phyloP scores from a whole-genome alignment of 2,113 vertebrate genomes.

The Tinamus guttatus region DNA sequence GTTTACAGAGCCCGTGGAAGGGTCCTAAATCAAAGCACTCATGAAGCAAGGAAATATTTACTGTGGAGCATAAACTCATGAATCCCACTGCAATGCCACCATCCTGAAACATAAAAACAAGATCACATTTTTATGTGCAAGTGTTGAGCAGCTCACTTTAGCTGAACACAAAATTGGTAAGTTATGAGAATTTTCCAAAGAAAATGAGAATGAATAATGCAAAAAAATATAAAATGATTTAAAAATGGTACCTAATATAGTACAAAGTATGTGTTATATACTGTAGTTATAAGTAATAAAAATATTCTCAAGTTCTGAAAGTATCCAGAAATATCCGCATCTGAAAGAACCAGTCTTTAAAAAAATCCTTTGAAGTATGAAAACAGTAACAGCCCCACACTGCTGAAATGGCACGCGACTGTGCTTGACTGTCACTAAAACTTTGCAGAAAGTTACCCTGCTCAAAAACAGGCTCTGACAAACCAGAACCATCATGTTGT shows the following conservation, averaged over 20 bases:
- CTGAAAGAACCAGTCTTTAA: neutral
- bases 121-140: accelerated
- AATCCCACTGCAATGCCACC: conserved; percentile 83
- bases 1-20: conserved; percentile 82
- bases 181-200: neutral
- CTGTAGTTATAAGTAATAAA: neutral
- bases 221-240: neutral
- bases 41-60: conserved; percentile 80
- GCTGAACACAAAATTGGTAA: neutral
- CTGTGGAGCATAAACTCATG: conserved; percentile 80
- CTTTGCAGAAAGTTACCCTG: neutral
- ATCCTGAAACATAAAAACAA: conserved; percentile 77
- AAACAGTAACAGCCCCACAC: neutral
- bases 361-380: neutral
- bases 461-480: neutral
- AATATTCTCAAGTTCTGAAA: neutral
- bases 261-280: neutral
- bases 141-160: neutral
- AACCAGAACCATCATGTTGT: neutral
- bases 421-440: neutral
- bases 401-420: neutral
- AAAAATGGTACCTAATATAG: neutral
- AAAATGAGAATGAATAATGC: neutral
- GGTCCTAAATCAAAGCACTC: conserved; percentile 83
- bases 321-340: neutral